Percentiles rank a stretch among this genome's conserved stretches.
Evolutionary conservation across 2,888 invertebrate genomes (phyloP).

Genomic region (Eupithecia subfuscata): DNA sequence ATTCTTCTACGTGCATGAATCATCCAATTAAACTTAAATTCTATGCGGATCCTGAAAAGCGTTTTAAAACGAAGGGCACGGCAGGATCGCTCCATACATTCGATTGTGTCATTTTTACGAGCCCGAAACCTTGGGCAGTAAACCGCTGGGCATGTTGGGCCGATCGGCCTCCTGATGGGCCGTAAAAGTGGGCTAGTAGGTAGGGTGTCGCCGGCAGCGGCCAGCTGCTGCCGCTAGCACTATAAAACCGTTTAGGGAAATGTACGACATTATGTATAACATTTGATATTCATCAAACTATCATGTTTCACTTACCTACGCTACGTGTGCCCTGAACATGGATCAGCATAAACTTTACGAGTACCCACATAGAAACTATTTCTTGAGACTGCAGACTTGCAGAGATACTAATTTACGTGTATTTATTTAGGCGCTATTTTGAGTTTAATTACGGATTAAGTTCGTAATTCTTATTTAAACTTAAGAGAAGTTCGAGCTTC

Average conservation of each 20-base stretch:
- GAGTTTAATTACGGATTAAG: neutral
- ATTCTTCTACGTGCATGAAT: neutral
- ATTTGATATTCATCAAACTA: neutral
- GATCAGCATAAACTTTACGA: neutral
- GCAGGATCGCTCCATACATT: constrained; percentile 31
- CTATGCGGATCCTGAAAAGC: neutral
- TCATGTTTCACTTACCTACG: constrained; percentile 13
- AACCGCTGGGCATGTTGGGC: constrained; percentile 38
- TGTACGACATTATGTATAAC: neutral
- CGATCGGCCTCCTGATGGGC: constrained; percentile 41
- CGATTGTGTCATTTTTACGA: constrained; percentile 45
- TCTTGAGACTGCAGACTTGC: neutral
- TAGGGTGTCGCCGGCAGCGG: constrained; percentile 11
- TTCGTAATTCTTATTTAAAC: neutral
- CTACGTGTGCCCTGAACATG: neutral
- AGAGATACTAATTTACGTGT: neutral
- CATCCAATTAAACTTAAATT: neutral
- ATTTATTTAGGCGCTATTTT: neutral
- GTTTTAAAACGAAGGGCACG: constrained; percentile 33
- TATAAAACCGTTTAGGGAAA: constrained; percentile 25
- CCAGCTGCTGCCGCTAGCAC: constrained; percentile 21
- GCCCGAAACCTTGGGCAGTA: constrained; percentile 35
- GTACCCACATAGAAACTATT: neutral
- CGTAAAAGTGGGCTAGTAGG: constrained; percentile 30
- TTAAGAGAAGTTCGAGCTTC: neutral